These are phyloP conservation scores for Psittacula echo DNA, from an alignment of 2,797 vertebrate genomes.

Conservation along the genomic window DNA sequence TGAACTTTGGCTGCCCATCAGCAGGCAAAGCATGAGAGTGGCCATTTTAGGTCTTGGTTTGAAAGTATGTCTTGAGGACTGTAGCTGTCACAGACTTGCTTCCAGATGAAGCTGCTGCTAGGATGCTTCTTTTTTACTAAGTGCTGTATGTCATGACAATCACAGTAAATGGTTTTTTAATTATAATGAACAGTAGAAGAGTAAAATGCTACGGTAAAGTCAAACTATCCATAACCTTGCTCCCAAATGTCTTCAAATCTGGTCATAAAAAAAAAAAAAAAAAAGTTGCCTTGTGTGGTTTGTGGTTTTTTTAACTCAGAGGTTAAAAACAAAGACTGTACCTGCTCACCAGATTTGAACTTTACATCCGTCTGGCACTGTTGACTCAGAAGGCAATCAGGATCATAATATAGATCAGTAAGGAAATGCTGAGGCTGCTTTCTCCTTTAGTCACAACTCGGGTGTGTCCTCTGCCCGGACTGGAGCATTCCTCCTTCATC, in stretches of 20 bases:
- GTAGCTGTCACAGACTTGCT: neutral
- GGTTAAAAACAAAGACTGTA: conserved; percentile 3
- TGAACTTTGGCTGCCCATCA: neutral
- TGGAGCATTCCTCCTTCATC: neutral
- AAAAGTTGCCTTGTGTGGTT: neutral
- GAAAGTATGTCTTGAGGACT: neutral
- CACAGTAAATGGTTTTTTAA: neutral
- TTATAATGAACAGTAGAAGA: neutral
- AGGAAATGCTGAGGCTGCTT: neutral
- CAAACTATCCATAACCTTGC: neutral
- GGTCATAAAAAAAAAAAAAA: neutral
- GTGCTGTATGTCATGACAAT: neutral
- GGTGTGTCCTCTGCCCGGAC: neutral
- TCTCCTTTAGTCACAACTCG: neutral
- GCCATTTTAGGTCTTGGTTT: neutral
- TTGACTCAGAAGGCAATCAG: neutral
- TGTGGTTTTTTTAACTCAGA: neutral
- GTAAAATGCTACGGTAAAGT: neutral
- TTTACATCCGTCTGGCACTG: neutral
- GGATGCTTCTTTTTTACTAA: neutral
- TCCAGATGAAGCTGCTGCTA: neutral
- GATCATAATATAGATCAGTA: neutral
- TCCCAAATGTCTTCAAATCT: neutral
- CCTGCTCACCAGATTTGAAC: neutral
- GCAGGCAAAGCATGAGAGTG: neutral